Evolutionary conservation across 2,888 invertebrate species (phyloP).

Genomic region (Melanchra persicariae): DNA sequence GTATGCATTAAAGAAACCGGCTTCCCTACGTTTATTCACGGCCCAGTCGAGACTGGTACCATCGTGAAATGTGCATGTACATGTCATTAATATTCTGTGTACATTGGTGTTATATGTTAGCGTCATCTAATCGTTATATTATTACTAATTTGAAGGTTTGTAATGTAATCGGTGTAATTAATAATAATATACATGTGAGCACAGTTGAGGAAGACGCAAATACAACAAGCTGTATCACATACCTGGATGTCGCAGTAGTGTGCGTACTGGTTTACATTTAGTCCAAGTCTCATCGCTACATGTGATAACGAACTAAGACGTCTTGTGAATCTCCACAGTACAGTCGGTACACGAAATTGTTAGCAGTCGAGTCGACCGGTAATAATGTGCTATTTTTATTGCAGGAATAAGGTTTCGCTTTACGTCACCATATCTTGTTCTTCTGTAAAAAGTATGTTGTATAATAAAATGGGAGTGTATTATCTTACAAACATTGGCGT

Average conservation of each 20-base stretch:
- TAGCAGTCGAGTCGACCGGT: conserved; percentile 19
- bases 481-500: conserved; percentile 37
- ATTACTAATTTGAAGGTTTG: conserved; percentile 77
- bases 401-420: conserved; percentile 47
- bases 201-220: conserved; percentile 87
- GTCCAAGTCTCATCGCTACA: conserved; percentile 78
- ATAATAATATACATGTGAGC: conserved; percentile 76
- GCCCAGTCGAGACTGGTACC: conserved; percentile 59
- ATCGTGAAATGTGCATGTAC: conserved; percentile 75
- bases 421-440: conserved; percentile 17
- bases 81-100: conserved; percentile 77
- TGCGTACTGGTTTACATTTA: conserved; percentile 89
- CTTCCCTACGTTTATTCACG: conserved; percentile 18
- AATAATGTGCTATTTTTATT: conserved; percentile 51
- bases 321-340: conserved; percentile 19
- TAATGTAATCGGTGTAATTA: conserved; percentile 74
- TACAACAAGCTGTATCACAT: conserved; percentile 88
- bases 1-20: conserved; percentile 24
- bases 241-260: conserved; percentile 79
- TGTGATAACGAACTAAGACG: conserved; percentile 37
- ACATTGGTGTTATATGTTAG: conserved; percentile 71
- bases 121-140: conserved; percentile 64
- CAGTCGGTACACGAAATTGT: conserved; percentile 38
- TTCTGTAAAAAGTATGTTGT: conserved; percentile 31
- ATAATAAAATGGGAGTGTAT: conserved; percentile 37